phyloP scores from a whole-genome alignment of 2,797 vertebrate genomes.

The Acrossocheilus wenchowensis region DNA sequence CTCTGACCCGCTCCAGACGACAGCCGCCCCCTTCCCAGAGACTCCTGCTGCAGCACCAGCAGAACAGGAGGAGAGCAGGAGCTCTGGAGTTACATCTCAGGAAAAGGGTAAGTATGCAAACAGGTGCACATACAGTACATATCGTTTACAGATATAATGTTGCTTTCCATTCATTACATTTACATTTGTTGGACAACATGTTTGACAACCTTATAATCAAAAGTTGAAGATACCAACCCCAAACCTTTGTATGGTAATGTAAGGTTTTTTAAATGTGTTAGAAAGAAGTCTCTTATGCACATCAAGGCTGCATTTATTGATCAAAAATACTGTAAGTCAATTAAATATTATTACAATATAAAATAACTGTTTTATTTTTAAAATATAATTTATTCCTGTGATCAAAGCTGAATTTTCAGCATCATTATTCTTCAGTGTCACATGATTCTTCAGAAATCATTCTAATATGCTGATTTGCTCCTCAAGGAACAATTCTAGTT shows the following conservation, averaged over 20 bases:
- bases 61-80: constrained; percentile 79
- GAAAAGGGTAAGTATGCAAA: constrained; percentile 73
- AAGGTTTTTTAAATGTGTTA: neutral
- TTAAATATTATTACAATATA: neutral
- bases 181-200: neutral
- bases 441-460: neutral
- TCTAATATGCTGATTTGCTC: neutral
- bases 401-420: neutral
- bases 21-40: constrained; percentile 81
- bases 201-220: neutral
- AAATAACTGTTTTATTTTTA: neutral
- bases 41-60: constrained; percentile 80
- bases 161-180: neutral
- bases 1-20: constrained; percentile 64
- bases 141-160: neutral
- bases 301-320: neutral
- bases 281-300: neutral
- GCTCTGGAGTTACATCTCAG: constrained; percentile 78
- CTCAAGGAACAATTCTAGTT: neutral
- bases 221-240: neutral
- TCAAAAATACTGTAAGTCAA: neutral
- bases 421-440: neutral
- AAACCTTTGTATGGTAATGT: neutral
- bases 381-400: neutral
- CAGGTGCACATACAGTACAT: neutral